Conservation (phyloP, 1,140 invertebrate species). For the Heliconius hermathena region DNA sequence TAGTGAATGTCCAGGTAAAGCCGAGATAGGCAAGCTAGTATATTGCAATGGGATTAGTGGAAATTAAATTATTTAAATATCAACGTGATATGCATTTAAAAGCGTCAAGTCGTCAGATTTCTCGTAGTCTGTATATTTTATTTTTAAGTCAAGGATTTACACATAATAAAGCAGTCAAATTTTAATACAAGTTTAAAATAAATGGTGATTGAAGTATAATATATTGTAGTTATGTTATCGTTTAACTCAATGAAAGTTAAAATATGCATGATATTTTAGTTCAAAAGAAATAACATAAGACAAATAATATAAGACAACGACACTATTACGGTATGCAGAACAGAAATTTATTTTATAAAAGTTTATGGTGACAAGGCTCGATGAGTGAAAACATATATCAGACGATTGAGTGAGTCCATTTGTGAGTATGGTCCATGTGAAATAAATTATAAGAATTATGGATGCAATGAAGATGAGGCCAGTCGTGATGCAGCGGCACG, state of each 20-base stretch:
- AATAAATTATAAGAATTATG: not conserved
- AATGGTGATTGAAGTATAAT: constrained; percentile 34
- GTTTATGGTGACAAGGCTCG: constrained; percentile 27
- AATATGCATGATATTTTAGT: constrained; percentile 31
- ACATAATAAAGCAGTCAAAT: constrained; percentile 34
- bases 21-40: no score
- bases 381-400: constrained; percentile 30
- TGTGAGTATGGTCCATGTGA: not conserved
- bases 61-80: constrained; percentile 5
- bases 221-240: constrained; percentile 34
- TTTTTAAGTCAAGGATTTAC: constrained; percentile 37
- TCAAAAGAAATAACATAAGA: constrained; percentile 31
- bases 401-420: not conserved
- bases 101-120: constrained; percentile 18
- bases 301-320: constrained; percentile 34
- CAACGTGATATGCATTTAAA: constrained; percentile 12
- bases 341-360: constrained; percentile 36
- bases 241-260: constrained; percentile 41
- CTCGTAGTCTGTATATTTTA: constrained; percentile 27
- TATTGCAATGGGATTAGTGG: not conserved
- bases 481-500: no score
- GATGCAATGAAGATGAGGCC: not conserved
- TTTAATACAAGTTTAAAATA: constrained; percentile 28
- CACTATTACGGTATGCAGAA: constrained; percentile 28
- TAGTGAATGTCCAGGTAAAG: no score